These are phyloP conservation scores for Ciconia boyciana DNA, from an alignment of 2,113 vertebrate species.

Conservation along the genomic window DNA sequence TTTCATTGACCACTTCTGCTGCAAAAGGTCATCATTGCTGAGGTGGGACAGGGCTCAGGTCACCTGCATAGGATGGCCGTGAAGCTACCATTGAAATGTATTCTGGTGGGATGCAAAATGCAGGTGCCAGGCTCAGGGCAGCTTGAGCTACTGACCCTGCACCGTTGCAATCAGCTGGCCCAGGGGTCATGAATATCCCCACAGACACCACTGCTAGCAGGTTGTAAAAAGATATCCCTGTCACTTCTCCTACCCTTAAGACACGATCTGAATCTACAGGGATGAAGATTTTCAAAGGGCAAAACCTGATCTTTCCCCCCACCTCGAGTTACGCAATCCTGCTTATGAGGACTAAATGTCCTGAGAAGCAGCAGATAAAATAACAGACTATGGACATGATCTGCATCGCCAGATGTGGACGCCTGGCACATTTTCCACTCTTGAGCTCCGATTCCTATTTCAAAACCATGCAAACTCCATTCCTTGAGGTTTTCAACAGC, in stretches of 20 bases:
- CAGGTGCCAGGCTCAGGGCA: background rate
- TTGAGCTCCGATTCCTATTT: background rate
- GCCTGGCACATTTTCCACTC: background rate
- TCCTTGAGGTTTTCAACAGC: background rate
- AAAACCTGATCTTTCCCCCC: background rate
- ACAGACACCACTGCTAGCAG: background rate
- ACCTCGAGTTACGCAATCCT: background rate
- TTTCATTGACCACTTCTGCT: background rate
- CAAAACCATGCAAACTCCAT: background rate
- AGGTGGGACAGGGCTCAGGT: background rate
- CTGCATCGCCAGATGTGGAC: background rate
- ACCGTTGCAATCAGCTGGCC: background rate
- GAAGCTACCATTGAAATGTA: background rate
- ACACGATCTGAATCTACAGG: background rate
- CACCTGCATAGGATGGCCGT: rapidly evolving
- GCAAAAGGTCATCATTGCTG: background rate
- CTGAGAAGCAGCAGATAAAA: slow-evolving; percentile 6
- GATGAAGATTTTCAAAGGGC: background rate
- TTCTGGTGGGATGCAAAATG: background rate
- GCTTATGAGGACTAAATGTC: background rate
- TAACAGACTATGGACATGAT: background rate
- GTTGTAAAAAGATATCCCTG: background rate
- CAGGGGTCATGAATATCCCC: background rate
- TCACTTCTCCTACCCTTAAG: background rate
- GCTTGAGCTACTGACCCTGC: background rate